A percentile compares a stretch with the other conserved stretches of the same genome.
Evolutionary conservation across 1,140 invertebrate genomes (phyloP).

Genomic region (Monochamus saltuarius): DNA sequence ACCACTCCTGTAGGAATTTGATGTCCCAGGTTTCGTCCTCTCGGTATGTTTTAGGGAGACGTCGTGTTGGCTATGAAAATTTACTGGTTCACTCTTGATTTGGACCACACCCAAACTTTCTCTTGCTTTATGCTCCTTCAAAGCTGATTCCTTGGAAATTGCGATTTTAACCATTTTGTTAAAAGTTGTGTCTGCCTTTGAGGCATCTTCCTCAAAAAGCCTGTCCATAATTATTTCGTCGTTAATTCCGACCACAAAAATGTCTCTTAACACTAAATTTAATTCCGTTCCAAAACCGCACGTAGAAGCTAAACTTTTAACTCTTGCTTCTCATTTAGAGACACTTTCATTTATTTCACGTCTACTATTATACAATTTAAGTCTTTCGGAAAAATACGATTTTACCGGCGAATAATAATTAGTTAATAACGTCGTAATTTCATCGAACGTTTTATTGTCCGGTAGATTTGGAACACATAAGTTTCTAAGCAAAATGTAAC

Average conservation of each 20-base stretch:
- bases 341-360: slow-evolving; percentile 1
- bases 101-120: neutral
- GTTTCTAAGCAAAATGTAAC: neutral
- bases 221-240: slow-evolving; percentile 14
- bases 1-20: too few relatives aligned
- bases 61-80: neutral
- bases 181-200: neutral
- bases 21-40: neutral
- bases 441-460: neutral
- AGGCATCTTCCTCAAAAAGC: slow-evolving; percentile 16
- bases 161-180: slow-evolving; percentile 10
- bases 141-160: neutral
- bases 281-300: slow-evolving; percentile 16
- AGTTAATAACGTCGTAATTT: neutral
- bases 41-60: neutral
- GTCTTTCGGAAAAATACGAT: slow-evolving; percentile 11
- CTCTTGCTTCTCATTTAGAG: slow-evolving; percentile 1
- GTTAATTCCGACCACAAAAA: slow-evolving; percentile 20
- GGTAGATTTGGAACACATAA: slow-evolving; percentile 11
- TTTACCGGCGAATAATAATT: slow-evolving; percentile 8
- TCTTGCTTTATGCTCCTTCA: neutral
- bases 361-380: slow-evolving; percentile 7
- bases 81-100: neutral
- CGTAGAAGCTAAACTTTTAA: slow-evolving; percentile 13
- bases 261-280: slow-evolving; percentile 4